Conservation (phyloP, 1,140 invertebrate species). For the Bombus superbus region DNA sequence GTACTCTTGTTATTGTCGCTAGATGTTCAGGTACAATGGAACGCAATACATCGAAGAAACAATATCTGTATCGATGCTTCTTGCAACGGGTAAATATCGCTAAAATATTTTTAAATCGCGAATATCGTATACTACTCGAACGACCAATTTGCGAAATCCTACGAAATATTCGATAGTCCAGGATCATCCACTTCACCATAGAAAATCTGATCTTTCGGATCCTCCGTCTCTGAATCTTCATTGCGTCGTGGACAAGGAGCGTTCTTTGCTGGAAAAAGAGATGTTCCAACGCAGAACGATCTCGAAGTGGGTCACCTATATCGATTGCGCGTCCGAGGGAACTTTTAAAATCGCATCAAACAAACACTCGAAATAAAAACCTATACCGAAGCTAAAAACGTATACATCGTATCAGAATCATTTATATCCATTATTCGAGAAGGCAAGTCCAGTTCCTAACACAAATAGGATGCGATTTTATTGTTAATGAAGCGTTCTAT, state of each 20-base stretch:
- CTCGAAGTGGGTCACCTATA: conserved; percentile 26
- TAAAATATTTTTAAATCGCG: not conserved
- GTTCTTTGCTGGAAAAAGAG: not conserved
- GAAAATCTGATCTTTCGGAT: not conserved
- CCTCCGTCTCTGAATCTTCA: not conserved
- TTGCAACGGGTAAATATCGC: not conserved
- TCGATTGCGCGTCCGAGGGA: conserved; percentile 4
- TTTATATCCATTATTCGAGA: not conserved
- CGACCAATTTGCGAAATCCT: not conserved
- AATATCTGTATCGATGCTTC: not conserved
- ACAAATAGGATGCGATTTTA: not conserved
- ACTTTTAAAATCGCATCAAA: conserved; percentile 13
- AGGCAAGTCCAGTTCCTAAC: not conserved
- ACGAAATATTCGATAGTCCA: not conserved
- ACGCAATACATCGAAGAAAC: not conserved
- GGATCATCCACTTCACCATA: not conserved
- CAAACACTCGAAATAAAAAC: not conserved
- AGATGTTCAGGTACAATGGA: not conserved
- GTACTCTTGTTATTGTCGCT: not conserved
- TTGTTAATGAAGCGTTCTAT: conserved; percentile 1
- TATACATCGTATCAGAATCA: not conserved
- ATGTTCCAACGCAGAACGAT: not conserved
- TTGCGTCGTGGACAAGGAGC: not conserved
- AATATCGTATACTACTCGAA: not conserved
- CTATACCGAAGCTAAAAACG: not conserved